Base-by-base conservation (phyloP, 2,797 vertebrate genomes). In the Orientallactaga sibirica region DNA sequence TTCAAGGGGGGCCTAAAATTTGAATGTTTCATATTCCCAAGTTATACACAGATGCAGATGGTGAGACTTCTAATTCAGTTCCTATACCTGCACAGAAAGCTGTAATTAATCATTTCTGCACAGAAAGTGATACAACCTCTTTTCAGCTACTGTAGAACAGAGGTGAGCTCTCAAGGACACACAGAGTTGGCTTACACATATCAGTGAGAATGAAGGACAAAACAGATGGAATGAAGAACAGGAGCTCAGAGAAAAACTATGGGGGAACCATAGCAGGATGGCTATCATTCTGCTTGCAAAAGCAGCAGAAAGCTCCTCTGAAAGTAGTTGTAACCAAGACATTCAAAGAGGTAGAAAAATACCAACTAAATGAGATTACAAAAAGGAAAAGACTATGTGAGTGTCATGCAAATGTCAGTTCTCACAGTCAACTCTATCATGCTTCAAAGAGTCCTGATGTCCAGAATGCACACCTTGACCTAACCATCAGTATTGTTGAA, bases 81-180 rank as follows among this genome's bases (percentile, higher is more conserved):
- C 67, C 91, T n/a, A 16, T 9, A 86, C 4, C 2, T 79, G 52
- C 64, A 83, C 0, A 66, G 11, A 91, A 24, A 25, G 76, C 11
- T 71, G 0, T 62, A 82, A 84, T 79, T 37, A 37, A 37, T 37
- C 52, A 93, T 27, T 82, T 68, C 27, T 87, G 29, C 43, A n/a
- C 5, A 27, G 41, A 94, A 77, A 76, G 0, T 55, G 55, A 55
- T n/a, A 9, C 9, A 73, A 75, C 19, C 67, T 86, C 66, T 94
- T 82, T 79, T 52, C 79, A 94, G 85, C 16, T 58, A 64, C 64
- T 18, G 25, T 43, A 90, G 85, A 27, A 89, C 83, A 92, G 22
- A 92, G 24, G 29, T 22, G 25, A 89, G 33, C 6, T 52, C 41
- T 73, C 18, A 90, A 87, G 90, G 16, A 91, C 62, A 93, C 2